phyloP scores from a whole-genome alignment of 2,888 invertebrate genomes.

The Eilema caniola region DNA sequence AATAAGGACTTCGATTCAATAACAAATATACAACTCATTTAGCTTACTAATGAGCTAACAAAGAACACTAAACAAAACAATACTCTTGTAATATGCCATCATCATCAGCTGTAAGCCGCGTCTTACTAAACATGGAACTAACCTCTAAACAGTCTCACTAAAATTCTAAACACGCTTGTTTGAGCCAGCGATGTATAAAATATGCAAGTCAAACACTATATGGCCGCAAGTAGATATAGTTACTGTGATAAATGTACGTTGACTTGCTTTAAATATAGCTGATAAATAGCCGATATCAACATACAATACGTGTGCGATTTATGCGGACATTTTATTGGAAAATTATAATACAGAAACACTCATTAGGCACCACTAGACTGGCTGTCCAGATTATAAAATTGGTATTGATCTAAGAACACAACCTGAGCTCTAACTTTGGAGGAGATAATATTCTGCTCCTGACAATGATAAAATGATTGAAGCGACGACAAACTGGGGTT shows the following conservation, averaged over 20 bases:
- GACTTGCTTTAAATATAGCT: slow-evolving; percentile 15
- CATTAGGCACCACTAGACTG: too few relatives aligned
- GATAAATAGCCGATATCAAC: slow-evolving; percentile 15
- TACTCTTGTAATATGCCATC: not conserved
- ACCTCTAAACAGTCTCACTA: not conserved
- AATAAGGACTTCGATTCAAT: too few relatives aligned
- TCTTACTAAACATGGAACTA: slow-evolving; percentile 5
- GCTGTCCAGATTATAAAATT: too few relatives aligned
- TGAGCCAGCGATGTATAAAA: slow-evolving; percentile 5
- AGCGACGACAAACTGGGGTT: too few relatives aligned
- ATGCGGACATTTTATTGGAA: not conserved
- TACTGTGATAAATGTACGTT: slow-evolving; percentile 15
- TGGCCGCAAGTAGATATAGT: not conserved
- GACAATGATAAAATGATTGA: too few relatives aligned
- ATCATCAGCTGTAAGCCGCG: not conserved
- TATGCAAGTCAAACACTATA: slow-evolving; percentile 10
- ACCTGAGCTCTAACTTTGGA: too few relatives aligned
- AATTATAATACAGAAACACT: too few relatives aligned
- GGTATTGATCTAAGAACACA: too few relatives aligned
- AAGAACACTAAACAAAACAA: slow-evolving; percentile 8
- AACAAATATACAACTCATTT: not conserved
- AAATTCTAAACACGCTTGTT: slow-evolving; percentile 13
- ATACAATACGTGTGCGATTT: slow-evolving; percentile 5
- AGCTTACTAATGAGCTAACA: not conserved
- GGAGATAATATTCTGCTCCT: too few relatives aligned